phyloP scores from a whole-genome alignment of 2,797 vertebrate genomes.

The Tapirus indicus region DNA sequence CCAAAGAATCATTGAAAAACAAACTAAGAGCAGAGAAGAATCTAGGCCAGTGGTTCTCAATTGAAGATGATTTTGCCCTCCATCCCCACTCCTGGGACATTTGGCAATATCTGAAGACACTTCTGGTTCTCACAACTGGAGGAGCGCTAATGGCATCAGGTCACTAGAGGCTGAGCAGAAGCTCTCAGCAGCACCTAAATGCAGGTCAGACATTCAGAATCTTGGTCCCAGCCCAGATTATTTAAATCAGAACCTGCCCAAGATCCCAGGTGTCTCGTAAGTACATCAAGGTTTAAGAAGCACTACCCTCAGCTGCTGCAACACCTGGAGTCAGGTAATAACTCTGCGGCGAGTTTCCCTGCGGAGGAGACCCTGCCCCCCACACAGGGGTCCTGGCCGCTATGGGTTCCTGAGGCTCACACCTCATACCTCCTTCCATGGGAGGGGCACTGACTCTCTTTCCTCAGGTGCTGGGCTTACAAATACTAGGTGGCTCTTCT shows the following conservation, averaged over 20 bases:
- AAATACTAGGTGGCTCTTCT: neutral
- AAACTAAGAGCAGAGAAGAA: neutral
- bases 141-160: neutral
- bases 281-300: neutral
- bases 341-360: neutral
- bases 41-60: neutral
- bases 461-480: neutral
- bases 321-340: neutral
- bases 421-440: neutral
- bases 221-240: neutral
- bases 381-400: neutral
- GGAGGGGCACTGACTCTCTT: neutral
- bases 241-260: neutral
- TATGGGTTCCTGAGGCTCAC: neutral
- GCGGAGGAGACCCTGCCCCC: neutral
- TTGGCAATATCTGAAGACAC: neutral
- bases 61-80: neutral
- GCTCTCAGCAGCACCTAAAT: neutral
- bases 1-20: neutral
- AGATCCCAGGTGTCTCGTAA: neutral
- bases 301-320: neutral
- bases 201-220: conserved; percentile 35
- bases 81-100: neutral
- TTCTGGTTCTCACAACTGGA: neutral
- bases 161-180: neutral